Percentiles rank a stretch among this genome's conserved stretches.
Conservation (phyloP, 1,140 invertebrate species). For the Philotrypesis tridentata region DNA sequence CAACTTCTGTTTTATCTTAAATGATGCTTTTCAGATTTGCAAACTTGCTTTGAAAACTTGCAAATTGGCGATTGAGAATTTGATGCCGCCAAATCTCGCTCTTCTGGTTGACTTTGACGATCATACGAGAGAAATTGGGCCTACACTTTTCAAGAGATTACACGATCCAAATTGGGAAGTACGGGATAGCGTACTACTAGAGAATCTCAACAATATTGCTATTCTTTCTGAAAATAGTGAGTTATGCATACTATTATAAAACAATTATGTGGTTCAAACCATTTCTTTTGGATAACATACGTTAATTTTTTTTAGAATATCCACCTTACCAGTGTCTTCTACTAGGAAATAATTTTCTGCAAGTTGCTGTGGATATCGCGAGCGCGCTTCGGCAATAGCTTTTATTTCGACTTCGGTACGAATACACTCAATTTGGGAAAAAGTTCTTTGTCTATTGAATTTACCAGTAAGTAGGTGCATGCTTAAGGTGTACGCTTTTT, state of each 20-base stretch:
- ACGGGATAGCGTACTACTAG: conserved; percentile 81
- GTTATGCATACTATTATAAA: conserved; percentile 55
- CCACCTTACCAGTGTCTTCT: conserved; percentile 84
- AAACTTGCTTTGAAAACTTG: conserved; percentile 81
- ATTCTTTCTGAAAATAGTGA: conserved; percentile 81
- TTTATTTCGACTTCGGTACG: conserved; percentile 80
- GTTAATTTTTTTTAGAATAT: conserved; percentile 77
- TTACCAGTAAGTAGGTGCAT: conserved; percentile 73
- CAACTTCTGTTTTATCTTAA: background rate
- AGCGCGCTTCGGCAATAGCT: conserved; percentile 80
- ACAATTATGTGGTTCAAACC: conserved; percentile 13
- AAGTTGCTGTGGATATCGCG: conserved; percentile 78
- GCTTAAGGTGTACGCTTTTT: no score
- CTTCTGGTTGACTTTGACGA: conserved; percentile 81
- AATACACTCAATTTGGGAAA: conserved; percentile 80
- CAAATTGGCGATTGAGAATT: conserved; percentile 81
- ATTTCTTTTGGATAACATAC: background rate
- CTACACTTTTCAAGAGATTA: conserved; percentile 80
- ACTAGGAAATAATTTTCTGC: conserved; percentile 78
- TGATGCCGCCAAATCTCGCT: conserved; percentile 83
- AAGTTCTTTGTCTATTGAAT: conserved; percentile 76
- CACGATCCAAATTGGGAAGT: conserved; percentile 85
- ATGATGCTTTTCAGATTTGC: conserved; percentile 74
- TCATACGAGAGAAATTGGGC: conserved; percentile 78
- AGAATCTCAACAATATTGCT: conserved; percentile 81